Base-by-base conservation (phyloP, 2,888 invertebrate species). In the Dione juno region DNA sequence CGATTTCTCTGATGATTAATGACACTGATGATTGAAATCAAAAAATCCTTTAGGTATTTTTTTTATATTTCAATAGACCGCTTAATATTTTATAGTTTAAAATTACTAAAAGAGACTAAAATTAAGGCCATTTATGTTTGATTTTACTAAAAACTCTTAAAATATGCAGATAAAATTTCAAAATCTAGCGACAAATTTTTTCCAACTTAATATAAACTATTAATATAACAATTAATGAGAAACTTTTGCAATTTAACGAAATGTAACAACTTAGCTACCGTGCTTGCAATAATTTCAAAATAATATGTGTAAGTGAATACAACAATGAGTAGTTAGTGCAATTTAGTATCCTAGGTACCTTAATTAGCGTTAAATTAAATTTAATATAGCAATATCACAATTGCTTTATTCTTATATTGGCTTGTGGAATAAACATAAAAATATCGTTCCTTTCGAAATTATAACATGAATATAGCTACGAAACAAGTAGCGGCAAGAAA, bases 271-370 rank as follows among this genome's bases (percentile, higher is more conserved):
- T 21, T 19, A 21, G 19, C 14, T 50, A 28, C 13, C n/a, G 3
- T 48, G 45, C 16, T 11, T 37, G 48, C 19, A 50, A 50, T 19
- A 2, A 48, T 63, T 50, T 63, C 63, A 16, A 41, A 61, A 61
- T 48, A 19, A 35, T 63, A 6, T 16, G 16, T 35, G 63, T 37
- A 14, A 35, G 35, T 48, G 13, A 40, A 69, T 69, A 48, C 8
- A 14, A 64, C 48, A 69, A 69, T 54, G 54, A 40, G 16, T 50
- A 13, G 14, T 64, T 64, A 64, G 50, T 37, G 50, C 37, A 50
- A 48, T 64, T 21, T 16, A 28, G 16, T 19, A 14, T 37, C 45
- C 64, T 50, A 14, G 35, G 37, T 50, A 13, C 13, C 14, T 41
- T 2, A 14, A 8, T 21, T 40, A 35, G 13, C 37, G 10, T 19